These are phyloP conservation scores for Cladorhizidae sp. DNA, from an alignment of 37 sponge, comb jelly and placozoan genomes.

Conservation along the genomic window DNA sequence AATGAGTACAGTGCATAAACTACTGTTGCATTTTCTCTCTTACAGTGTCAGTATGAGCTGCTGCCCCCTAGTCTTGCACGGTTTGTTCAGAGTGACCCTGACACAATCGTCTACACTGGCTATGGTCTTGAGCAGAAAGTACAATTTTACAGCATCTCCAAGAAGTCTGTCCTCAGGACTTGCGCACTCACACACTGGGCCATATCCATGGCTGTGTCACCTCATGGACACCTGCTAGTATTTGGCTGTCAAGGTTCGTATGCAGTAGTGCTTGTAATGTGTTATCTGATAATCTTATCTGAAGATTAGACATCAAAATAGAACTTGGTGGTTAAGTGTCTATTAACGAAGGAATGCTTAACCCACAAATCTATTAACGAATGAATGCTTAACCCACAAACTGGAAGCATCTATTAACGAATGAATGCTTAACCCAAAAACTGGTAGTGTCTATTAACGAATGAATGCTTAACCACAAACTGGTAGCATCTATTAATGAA, in stretches of 20 bases:
- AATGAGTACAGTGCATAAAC: too few species aligned
- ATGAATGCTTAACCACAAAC: too few species aligned
- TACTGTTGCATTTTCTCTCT: too few species aligned
- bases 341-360: too few species aligned
- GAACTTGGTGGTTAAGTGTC: too few species aligned
- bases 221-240: slow-evolving; percentile 74
- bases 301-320: too few species aligned
- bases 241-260: slow-evolving; percentile 67
- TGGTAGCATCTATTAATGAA: too few species aligned
- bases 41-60: slow-evolving; percentile 47
- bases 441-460: too few species aligned
- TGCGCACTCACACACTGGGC: slow-evolving; percentile 77
- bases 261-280: background rate
- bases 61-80: slow-evolving; percentile 79
- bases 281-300: background rate
- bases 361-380: too few species aligned
- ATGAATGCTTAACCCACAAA: too few species aligned
- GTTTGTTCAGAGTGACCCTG: slow-evolving; percentile 72
- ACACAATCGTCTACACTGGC: slow-evolving; percentile 76
- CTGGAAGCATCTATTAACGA: too few species aligned
- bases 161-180: slow-evolving; percentile 56
- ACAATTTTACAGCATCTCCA: slow-evolving; percentile 71
- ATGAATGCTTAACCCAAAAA: too few species aligned
- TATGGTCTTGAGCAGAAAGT: slow-evolving; percentile 57
- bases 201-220: slow-evolving; percentile 67